Evolutionary conservation across 2,888 invertebrate genomes (phyloP).

Genomic region (Ditylenchus weischeri): DNA sequence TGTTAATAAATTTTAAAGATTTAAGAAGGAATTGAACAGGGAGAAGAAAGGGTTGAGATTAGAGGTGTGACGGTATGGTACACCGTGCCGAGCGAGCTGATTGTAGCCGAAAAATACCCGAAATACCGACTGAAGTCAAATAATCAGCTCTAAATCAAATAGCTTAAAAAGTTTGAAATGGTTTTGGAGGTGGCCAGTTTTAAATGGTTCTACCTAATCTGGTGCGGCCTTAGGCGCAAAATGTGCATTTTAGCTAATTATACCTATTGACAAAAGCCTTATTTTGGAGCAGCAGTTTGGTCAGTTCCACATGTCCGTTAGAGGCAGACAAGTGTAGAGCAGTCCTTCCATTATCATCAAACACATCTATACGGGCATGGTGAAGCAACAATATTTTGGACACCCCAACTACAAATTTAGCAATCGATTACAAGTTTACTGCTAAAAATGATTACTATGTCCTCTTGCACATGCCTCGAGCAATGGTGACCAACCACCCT

Average conservation of each 20-base stretch:
- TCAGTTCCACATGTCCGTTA: slow-evolving; percentile 73
- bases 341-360: slow-evolving; percentile 85
- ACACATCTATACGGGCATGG: slow-evolving; percentile 96
- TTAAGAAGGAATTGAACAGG: background rate
- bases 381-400: slow-evolving; percentile 76
- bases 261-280: slow-evolving; percentile 80
- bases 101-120: background rate
- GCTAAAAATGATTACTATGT: slow-evolving; percentile 63
- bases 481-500: slow-evolving; percentile 84
- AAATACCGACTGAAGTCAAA: background rate
- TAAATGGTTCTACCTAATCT: too few species aligned
- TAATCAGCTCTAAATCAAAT: too few species aligned
- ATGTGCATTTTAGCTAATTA: too few species aligned
- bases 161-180: too few species aligned
- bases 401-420: slow-evolving; percentile 69
- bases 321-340: slow-evolving; percentile 87
- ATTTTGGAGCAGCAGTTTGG: slow-evolving; percentile 76
- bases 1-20: background rate
- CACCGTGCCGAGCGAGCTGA: too few species aligned
- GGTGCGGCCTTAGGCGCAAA: too few species aligned
- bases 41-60: too few species aligned
- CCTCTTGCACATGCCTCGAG: slow-evolving; percentile 92
- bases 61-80: too few species aligned
- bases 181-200: too few species aligned
- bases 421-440: background rate